Conservation (phyloP, 2,113 vertebrate genomes). For the Puma concolor region DNA sequence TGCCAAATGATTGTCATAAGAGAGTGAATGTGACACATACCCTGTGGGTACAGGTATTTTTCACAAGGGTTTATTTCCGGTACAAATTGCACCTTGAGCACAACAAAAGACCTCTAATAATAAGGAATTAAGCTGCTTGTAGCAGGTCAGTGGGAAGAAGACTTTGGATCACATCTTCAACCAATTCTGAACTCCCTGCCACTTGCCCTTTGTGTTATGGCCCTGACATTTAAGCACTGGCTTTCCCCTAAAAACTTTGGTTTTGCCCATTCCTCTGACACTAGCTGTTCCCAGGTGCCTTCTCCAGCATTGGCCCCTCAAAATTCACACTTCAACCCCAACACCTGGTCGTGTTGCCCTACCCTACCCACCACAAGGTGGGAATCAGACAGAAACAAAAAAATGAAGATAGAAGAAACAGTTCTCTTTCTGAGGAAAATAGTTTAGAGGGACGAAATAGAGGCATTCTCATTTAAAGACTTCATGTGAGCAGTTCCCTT, state of each 20-base stretch:
- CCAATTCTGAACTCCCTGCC: constrained; percentile 21
- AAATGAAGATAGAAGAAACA: not conserved
- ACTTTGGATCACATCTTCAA: not conserved
- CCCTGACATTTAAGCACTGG: not conserved
- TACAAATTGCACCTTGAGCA: not conserved
- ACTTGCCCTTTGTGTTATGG: not conserved
- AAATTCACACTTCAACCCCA: not conserved
- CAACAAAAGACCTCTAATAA: not conserved
- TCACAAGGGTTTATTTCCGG: not conserved
- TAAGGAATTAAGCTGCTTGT: not conserved
- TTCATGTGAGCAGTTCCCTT: not conserved
- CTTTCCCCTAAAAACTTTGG: not conserved
- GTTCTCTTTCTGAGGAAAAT: not conserved
- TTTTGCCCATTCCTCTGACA: not conserved
- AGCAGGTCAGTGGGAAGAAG: not conserved
- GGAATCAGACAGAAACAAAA: not conserved
- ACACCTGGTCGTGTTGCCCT: not conserved
- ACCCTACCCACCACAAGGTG: not conserved
- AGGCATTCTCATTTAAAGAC: not conserved
- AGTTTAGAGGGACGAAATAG: not conserved
- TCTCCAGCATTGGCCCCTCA: not conserved
- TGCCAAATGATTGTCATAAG: not conserved
- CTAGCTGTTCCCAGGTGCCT: not conserved
- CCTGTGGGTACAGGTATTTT: not conserved
- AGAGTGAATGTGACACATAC: not conserved